phyloP scores from a whole-genome alignment of 2,113 vertebrate species.

The Gavia stellata region DNA sequence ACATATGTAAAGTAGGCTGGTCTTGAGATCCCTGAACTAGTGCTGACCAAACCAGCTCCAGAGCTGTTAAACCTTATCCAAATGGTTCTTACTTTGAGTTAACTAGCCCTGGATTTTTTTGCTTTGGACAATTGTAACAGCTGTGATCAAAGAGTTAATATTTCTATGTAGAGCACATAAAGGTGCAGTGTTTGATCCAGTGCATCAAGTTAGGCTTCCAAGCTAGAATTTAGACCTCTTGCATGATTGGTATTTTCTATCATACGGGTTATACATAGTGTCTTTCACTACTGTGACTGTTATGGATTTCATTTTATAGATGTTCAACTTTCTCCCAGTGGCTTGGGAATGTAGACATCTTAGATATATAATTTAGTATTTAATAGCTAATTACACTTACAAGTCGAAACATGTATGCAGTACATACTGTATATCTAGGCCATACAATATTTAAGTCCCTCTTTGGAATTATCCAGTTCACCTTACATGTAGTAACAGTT shows the following conservation, averaged over 20 bases:
- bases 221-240: background rate
- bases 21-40: background rate
- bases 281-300: background rate
- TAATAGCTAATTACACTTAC: background rate
- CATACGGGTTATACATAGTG: background rate
- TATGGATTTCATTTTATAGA: background rate
- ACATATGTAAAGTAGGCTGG: fast-evolving
- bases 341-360: background rate
- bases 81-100: background rate
- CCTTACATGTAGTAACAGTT: background rate
- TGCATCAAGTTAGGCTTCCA: background rate
- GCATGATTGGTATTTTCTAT: background rate
- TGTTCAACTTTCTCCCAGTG: background rate
- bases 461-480: background rate
- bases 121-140: background rate
- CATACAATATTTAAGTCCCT: background rate
- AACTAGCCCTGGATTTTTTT: background rate
- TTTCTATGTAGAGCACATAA: background rate
- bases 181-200: background rate
- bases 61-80: background rate
- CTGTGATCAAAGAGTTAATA: background rate
- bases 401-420: background rate
- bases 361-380: background rate
- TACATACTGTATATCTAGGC: background rate
- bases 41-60: background rate